phyloP scores from a whole-genome alignment of 2,797 vertebrate species.

The Eupleurogrammus muticus region DNA sequence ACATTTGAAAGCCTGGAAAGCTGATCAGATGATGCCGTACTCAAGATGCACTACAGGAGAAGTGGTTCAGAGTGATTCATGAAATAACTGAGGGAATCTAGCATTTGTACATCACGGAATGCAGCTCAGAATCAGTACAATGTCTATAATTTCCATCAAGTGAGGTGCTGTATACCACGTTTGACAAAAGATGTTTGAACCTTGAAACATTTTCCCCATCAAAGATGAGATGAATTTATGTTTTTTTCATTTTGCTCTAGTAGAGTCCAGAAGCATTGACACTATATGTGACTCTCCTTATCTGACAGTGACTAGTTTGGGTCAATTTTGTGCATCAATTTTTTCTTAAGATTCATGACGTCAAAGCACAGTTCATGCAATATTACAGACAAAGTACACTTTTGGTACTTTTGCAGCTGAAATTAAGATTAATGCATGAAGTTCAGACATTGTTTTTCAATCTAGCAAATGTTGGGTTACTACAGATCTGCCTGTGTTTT shows the following conservation, averaged over 20 bases:
- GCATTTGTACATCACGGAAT: not conserved
- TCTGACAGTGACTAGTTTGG: not conserved
- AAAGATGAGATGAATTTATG: not conserved
- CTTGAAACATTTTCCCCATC: constrained; percentile 19
- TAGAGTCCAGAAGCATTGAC: not conserved
- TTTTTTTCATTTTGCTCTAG: not conserved
- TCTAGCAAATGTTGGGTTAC: too few relatives aligned
- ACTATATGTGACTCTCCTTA: not conserved
- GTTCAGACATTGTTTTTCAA: too few relatives aligned
- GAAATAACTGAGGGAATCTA: not conserved
- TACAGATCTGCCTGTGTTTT: too few relatives aligned
- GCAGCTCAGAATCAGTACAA: not conserved
- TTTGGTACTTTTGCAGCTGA: too few relatives aligned
- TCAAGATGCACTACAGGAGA: constrained; percentile 26
- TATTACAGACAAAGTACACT: too few relatives aligned
- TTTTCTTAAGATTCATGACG: too few relatives aligned
- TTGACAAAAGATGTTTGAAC: constrained; percentile 25
- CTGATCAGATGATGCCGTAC: constrained; percentile 23
- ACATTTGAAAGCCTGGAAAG: too few relatives aligned
- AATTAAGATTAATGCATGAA: too few relatives aligned
- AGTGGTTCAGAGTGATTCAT: constrained; percentile 14
- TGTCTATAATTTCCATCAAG: constrained; percentile 16
- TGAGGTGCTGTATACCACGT: not conserved
- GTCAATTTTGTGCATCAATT: too few relatives aligned
- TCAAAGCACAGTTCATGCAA: too few relatives aligned